Evolutionary conservation across 1,140 invertebrate genomes (phyloP).

Genomic region (Drosophila pseudoobscura): DNA sequence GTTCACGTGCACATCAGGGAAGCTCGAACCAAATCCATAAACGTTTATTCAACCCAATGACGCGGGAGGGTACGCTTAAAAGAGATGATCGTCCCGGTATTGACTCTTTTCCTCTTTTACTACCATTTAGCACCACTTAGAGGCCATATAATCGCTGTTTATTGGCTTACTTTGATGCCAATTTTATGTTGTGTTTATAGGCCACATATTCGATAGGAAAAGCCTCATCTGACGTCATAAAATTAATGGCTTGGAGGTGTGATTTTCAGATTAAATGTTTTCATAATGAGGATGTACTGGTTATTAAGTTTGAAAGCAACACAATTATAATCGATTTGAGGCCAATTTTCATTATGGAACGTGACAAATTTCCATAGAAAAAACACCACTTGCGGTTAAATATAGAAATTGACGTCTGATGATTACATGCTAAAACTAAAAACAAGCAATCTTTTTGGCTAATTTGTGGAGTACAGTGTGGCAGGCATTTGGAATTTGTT

Average conservation of each 20-base stretch:
- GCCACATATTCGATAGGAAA: conserved; percentile 18
- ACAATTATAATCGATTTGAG: conserved; percentile 12
- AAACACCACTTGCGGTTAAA: conserved; percentile 14
- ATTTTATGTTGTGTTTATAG: conserved; percentile 5
- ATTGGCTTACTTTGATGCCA: neutral
- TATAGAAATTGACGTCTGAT: conserved; percentile 22
- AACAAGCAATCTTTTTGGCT: conserved; percentile 21
- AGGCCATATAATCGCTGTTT: conserved; percentile 1
- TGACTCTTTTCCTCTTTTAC: conserved; percentile 10
- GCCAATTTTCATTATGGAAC: conserved; percentile 14
- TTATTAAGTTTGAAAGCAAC: conserved; percentile 4
- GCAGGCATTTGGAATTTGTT: no score
- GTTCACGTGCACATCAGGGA: neutral
- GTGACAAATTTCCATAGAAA: conserved; percentile 43
- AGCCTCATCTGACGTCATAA: conserved; percentile 8
- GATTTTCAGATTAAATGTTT: no score
- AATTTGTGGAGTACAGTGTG: conserved; percentile 21
- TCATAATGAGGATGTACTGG: no score
- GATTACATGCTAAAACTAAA: conserved; percentile 48
- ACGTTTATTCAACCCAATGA: conserved; percentile 17
- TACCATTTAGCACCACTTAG: conserved; percentile 23
- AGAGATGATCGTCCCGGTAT: conserved; percentile 6
- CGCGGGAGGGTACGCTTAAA: conserved; percentile 21
- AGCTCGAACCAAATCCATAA: conserved; percentile 15
- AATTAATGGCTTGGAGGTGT: conserved; percentile 8